Evolutionary conservation across 2,113 vertebrate species (phyloP), one percentile per base, ranked within the genome.

Genomic region (Saccopteryx leptura): DNA sequence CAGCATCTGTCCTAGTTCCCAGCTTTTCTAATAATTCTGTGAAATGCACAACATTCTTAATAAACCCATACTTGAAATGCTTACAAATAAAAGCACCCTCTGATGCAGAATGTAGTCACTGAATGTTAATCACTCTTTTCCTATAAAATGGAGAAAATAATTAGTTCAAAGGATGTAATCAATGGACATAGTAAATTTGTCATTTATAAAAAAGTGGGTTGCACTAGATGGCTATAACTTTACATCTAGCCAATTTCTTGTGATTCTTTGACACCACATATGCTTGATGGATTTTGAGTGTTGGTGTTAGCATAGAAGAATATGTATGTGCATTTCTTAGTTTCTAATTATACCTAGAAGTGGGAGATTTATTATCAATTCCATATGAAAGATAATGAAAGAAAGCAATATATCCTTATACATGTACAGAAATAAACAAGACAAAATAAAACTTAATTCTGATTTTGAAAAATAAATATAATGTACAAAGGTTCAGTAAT

Each of bases 11-110:
- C 13, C 8, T 33, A 61, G 4, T 88, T 92, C 21, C 69, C 60
- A 76, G 39, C 1, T 21, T 92, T 95, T 56, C 82, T 92, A 94
- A 86, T 92, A 50, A 81, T 95, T 76, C 14, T 90, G n/a, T 88
- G 31, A 85, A 39, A 7, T 75, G 10, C 9, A 69, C 28, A n/a
- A n/a, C 76, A 78, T 56, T 86, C 60, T 78, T 86, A 94, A 91
- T 93, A 97, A 95, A 91, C 56, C 76, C 11, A 65, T 83, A 23
- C 75, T 83, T 90, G 17, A 90, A 93, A 83, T 96, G 9, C 48
- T 87, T 92, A 79, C 31, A 95, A 78, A 91, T 83, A 90, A 61
- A 19, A 90, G 61, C 1, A 63, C 33, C 39, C 4, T 87, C 21
- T 74, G 11, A 58, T 82, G 46, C 17, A 91, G 60, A 85, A 92